phyloP scores from a whole-genome alignment of 2,888 invertebrate genomes.

The Nezara viridula region DNA sequence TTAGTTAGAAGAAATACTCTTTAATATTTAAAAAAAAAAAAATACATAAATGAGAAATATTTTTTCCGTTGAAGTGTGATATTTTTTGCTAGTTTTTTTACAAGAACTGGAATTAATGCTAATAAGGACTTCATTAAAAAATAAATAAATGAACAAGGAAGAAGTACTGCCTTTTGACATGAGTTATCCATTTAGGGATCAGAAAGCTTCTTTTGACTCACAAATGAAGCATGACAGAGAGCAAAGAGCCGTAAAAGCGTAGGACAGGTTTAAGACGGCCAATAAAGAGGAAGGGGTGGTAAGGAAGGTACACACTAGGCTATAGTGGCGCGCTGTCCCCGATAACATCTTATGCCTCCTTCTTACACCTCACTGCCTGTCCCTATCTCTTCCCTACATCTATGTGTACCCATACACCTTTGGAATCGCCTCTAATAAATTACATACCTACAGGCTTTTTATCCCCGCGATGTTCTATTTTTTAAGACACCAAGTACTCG shows the following conservation, averaged over 20 bases:
- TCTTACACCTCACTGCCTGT: conserved; percentile 25
- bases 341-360: conserved; percentile 19
- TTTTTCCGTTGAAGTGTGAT: not conserved
- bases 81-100: not conserved
- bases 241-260: conserved; percentile 27
- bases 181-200: conserved; percentile 25
- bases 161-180: conserved; percentile 15
- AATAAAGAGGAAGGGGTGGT: not conserved
- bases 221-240: conserved; percentile 34
- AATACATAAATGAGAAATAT: too few species aligned
- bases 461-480: not conserved
- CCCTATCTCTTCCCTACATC: conserved; percentile 17
- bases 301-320: not conserved
- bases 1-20: too few species aligned
- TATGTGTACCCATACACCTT: conserved; percentile 36
- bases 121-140: not conserved
- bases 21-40: too few species aligned
- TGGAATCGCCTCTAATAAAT: not conserved
- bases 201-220: conserved; percentile 22
- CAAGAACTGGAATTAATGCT: not conserved
- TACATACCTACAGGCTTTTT: not conserved
- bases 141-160: not conserved
- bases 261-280: not conserved
- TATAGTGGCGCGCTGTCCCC: not conserved
- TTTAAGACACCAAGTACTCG: not conserved